A percentile compares a stretch with the other conserved stretches of the same genome.
These are phyloP conservation scores for Strix occidentalis DNA, from an alignment of 2,797 vertebrate genomes.

Conservation along the genomic window DNA sequence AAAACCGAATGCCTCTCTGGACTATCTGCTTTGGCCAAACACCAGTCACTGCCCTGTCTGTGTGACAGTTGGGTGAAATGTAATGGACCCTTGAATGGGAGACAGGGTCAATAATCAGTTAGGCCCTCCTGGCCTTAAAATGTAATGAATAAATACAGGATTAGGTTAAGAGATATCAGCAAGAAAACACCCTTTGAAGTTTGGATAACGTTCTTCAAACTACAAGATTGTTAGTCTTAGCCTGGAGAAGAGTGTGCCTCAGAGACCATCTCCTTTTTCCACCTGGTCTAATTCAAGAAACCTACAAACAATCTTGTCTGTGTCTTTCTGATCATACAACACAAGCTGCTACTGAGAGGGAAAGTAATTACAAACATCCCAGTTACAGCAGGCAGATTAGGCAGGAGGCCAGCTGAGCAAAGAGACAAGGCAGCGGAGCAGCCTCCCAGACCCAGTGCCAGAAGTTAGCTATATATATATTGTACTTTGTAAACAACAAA, in stretches of 20 bases:
- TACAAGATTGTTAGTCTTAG: background rate
- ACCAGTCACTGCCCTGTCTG: background rate
- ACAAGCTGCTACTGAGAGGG: background rate
- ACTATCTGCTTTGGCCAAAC: background rate
- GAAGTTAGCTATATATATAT: background rate
- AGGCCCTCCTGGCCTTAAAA: background rate
- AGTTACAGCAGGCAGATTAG: background rate
- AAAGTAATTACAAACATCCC: constrained; percentile 18
- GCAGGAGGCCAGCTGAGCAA: constrained; percentile 47
- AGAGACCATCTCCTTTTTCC: background rate
- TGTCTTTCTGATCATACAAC: background rate
- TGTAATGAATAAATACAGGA: background rate
- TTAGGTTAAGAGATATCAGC: background rate
- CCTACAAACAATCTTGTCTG: background rate
- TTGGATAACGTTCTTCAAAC: background rate
- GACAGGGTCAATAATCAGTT: background rate
- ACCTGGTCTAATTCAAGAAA: constrained; percentile 3
- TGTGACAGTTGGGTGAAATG: background rate
- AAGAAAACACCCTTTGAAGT: background rate
- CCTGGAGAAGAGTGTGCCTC: background rate
- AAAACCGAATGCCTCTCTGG: background rate
- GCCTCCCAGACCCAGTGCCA: background rate
- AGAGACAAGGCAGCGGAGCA: background rate
- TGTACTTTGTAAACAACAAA: background rate
- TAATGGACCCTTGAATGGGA: background rate